phyloP scores from a whole-genome alignment of 2,113 vertebrate genomes.

The Tupaia chinensis region DNA sequence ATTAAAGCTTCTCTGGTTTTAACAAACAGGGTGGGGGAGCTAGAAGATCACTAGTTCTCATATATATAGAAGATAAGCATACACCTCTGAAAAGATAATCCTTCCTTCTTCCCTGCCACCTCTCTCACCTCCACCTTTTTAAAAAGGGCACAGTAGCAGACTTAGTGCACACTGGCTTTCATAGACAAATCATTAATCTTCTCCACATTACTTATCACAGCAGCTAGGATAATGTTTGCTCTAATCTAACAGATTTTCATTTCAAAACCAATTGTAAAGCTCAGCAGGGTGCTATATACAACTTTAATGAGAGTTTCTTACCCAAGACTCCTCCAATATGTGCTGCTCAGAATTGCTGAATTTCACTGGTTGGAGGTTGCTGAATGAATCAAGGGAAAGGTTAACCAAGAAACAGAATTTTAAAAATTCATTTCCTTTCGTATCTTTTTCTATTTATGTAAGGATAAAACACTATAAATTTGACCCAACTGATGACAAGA shows the following conservation, averaged over 20 bases:
- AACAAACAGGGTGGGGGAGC: background rate
- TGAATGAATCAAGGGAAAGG: conserved; percentile 74
- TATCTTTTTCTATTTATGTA: conserved; percentile 59
- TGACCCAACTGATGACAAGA: conserved; percentile 70
- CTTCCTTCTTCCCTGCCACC: background rate
- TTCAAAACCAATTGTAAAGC: conserved; percentile 85
- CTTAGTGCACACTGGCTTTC: conserved; percentile 62
- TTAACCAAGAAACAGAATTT: conserved; percentile 75
- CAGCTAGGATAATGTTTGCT: conserved; percentile 80
- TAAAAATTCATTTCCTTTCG: conserved; percentile 74
- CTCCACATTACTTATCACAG: conserved; percentile 64
- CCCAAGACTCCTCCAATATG: conserved; percentile 63
- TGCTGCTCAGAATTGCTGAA: conserved; percentile 69
- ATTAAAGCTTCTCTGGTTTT: conserved; percentile 22
- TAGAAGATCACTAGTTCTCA: conserved; percentile 25
- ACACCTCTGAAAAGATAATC: background rate
- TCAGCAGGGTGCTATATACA: conserved; percentile 83
- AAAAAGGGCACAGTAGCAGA: conserved; percentile 53
- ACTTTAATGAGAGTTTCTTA: conserved; percentile 76
- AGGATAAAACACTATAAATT: conserved; percentile 70
- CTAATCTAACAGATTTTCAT: conserved; percentile 85
- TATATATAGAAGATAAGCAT: background rate
- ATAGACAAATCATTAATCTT: conserved; percentile 78
- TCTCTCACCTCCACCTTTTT: conserved; percentile 20
- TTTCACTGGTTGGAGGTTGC: conserved; percentile 62